Percentiles rank a stretch among this genome's conserved stretches.
phyloP scores from a whole-genome alignment of 1,140 invertebrate genomes.

The Drosophila pallidifrons region DNA sequence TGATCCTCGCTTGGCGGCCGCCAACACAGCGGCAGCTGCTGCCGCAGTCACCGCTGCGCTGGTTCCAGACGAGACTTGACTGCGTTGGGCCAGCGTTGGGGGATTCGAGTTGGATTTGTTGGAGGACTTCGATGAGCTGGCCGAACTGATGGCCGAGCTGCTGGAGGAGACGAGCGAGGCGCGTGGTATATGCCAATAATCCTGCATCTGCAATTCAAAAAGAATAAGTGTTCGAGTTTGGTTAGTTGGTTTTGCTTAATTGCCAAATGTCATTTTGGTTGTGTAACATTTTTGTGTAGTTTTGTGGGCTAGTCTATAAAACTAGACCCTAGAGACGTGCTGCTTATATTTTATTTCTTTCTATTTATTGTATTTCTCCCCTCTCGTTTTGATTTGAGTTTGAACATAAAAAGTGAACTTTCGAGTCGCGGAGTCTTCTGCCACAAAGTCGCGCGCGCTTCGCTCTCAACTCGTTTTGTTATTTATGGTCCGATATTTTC shows the following conservation, averaged over 20 bases:
- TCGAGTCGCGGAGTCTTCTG: constrained; percentile 52
- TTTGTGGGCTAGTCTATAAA: not conserved
- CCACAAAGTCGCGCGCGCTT: constrained; percentile 1
- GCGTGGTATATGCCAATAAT: constrained; percentile 91
- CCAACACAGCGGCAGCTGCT: constrained; percentile 67
- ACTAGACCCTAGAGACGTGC: not conserved
- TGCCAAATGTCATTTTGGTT: constrained; percentile 11
- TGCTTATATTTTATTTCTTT: constrained; percentile 9
- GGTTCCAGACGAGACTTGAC: constrained; percentile 63
- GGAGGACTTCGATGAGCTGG: constrained; percentile 83
- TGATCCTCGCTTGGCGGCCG: constrained; percentile 86
- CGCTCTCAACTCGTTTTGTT: constrained; percentile 68
- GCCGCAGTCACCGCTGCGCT: constrained; percentile 84
- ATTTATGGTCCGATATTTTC: constrained; percentile 76
- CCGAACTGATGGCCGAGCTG: constrained; percentile 87
- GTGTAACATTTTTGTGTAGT: not conserved
- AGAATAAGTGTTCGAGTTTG: not conserved
- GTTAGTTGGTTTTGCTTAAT: not conserved
- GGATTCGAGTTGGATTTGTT: constrained; percentile 74
- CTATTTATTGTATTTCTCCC: constrained; percentile 23
- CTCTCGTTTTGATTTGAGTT: not conserved
- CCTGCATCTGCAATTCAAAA: constrained; percentile 86
- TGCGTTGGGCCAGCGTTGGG: constrained; percentile 70
- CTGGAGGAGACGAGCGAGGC: constrained; percentile 90
- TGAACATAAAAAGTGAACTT: constrained; percentile 67